These are phyloP conservation scores for Dicrostonyx torquatus DNA, from an alignment of 2,797 vertebrate species.

Conservation along the genomic window DNA sequence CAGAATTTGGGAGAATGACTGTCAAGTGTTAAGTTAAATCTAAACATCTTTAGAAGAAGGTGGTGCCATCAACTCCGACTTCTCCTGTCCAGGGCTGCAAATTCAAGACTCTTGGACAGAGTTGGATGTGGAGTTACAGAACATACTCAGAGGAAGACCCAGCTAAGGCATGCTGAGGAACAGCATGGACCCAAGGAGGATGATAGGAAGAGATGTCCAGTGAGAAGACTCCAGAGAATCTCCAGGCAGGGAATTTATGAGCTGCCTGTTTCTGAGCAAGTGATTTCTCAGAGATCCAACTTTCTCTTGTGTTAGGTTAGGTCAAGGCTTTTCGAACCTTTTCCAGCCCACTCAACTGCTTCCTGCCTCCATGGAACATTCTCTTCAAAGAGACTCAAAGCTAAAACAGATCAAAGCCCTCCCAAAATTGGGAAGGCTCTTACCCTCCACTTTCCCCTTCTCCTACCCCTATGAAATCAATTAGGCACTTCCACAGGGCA, in stretches of 20 bases:
- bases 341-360: not conserved
- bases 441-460: not conserved
- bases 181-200: not conserved
- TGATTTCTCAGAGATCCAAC: slow-evolving; percentile 4
- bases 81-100: not conserved
- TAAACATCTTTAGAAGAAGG: not conserved
- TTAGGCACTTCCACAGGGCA: not conserved
- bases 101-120: not conserved
- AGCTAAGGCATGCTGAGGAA: not conserved
- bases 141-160: not conserved
- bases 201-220: not conserved
- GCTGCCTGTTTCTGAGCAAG: not conserved
- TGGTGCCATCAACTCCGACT: not conserved
- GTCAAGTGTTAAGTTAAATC: not conserved
- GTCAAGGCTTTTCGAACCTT: not conserved
- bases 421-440: not conserved
- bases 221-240: not conserved
- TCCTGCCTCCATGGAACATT: not conserved
- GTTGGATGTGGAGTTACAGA: not conserved
- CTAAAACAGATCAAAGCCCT: slow-evolving; percentile 1
- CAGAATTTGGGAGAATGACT: not conserved
- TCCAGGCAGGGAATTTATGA: not conserved
- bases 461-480: not conserved
- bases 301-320: not conserved
- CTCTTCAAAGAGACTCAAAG: slow-evolving; percentile 4